Evolutionary conservation across 2,797 vertebrate species (phyloP), one percentile per base, ranked within the genome.

Genomic region (Delichon dasypus): DNA sequence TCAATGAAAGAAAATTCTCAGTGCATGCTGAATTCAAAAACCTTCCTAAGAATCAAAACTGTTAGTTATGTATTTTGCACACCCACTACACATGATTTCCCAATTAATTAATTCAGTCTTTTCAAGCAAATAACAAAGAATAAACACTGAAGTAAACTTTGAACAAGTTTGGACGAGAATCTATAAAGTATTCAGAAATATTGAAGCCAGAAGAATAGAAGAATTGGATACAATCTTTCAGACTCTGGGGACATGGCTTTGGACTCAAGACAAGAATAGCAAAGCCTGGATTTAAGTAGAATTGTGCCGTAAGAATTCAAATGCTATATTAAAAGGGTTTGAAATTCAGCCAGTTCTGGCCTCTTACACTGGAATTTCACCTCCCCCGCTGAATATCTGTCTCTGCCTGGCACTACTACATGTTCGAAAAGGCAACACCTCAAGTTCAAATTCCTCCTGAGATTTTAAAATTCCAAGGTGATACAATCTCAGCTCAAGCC

Each of bases 391-490:
- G 26, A 72, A 61, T 78, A 61, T 57, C 50, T n/a, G 23, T 82
- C 67, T 71, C 80, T 58, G 78, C 74, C 65, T 92, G 93, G 90
- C 54, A 93, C 60, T 55, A 60, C n/a, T 38, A 32, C 30, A 10
- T 38, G 38, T 72, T 74, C 55, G 40, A 68, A 73, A 64, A 89
- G 34, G 64, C 44, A 87, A 72, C 64, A 66, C 62, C 44, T 91
- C 0, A 11, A n/a, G 55, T 78, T 96, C 91, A 94, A 84, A 97
- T 94, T 94, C 91, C 80, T 88, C 22, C 38, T 9, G 60, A 85
- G 85, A 94, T 94, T 88, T 95, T 90, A 85, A 94, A 96, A 94
- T 96, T 90, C 94, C 94, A 71, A 36, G 27, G 77, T 44, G n/a
- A 89, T 64, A 89, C 30, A 87, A 47, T 89, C 67, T 88, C 47